Evolutionary conservation across 2,797 vertebrate genomes (phyloP).

Genomic region (Pseudochromis fuscus): DNA sequence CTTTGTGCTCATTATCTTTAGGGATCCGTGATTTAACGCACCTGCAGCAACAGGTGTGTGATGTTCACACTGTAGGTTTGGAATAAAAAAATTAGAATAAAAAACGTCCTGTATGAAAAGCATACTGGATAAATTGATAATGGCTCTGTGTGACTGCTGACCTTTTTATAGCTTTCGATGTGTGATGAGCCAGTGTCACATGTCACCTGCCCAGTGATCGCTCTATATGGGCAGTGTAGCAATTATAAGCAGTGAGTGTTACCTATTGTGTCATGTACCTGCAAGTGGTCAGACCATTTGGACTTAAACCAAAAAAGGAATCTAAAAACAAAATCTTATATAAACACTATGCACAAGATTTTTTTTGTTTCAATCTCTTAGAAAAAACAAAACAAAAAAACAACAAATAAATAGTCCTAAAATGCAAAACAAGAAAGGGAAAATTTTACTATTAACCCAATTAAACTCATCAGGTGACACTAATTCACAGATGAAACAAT

Average conservation of each 20-base stretch:
- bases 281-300: not conserved
- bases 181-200: not conserved
- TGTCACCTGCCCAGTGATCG: not conserved
- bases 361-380: too few species aligned
- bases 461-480: not conserved
- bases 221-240: not conserved
- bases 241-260: not conserved
- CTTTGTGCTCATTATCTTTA: conserved; percentile 55
- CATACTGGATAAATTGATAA: conserved; percentile 19
- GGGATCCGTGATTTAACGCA: conserved; percentile 43
- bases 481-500: not conserved
- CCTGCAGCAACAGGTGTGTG: conserved; percentile 57
- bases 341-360: too few species aligned
- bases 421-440: not conserved
- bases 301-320: not conserved
- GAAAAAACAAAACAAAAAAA: too few species aligned
- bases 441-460: not conserved
- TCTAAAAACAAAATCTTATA: too few species aligned
- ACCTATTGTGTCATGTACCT: not conserved
- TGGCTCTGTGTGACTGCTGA: conserved; percentile 29
- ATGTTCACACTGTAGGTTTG: conserved; percentile 33
- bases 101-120: conserved; percentile 8
- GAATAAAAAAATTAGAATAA: conserved; percentile 42
- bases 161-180: conserved; percentile 18
- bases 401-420: not conserved